A percentile compares a stretch with the other conserved stretches of the same genome.
Evolutionary conservation across 2,888 invertebrate species (phyloP).

Genomic region (Cryptus armator): DNA sequence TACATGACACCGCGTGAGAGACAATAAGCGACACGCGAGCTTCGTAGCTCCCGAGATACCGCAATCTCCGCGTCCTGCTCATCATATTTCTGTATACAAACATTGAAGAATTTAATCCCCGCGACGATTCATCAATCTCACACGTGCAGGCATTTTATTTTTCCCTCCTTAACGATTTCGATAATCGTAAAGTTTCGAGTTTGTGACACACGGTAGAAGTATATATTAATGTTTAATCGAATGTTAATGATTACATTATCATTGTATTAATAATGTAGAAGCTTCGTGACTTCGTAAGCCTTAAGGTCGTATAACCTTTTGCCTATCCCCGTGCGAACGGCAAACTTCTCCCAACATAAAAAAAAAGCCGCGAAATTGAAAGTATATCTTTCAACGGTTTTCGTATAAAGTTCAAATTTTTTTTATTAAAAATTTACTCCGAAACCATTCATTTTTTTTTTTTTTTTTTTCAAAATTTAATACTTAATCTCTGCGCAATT

Average conservation of each 20-base stretch:
- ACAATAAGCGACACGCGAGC: slow-evolving; percentile 24
- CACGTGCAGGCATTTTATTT: background rate
- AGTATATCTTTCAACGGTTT: background rate
- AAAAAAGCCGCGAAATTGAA: slow-evolving; percentile 2
- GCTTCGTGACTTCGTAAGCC: background rate
- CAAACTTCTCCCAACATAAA: background rate
- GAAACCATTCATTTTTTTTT: background rate
- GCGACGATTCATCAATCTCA: slow-evolving; percentile 9
- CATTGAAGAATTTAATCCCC: slow-evolving; percentile 16
- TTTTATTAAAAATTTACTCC: background rate
- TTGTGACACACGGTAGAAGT: background rate
- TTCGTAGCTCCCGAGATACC: slow-evolving; percentile 10
- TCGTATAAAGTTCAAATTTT: background rate
- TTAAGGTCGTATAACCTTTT: background rate
- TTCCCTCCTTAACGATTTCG: background rate
- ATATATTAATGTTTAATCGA: background rate
- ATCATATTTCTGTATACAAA: slow-evolving; percentile 46
- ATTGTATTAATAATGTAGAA: background rate
- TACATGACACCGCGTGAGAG: slow-evolving; percentile 8
- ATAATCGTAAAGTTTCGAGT: background rate
- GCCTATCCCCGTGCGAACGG: background rate
- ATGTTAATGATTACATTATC: background rate
- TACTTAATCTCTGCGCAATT: background rate
- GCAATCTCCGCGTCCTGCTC: slow-evolving; percentile 31
- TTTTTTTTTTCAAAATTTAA: background rate